Conservation (phyloP, 2,888 invertebrate species). For the Yponomeuta evonymella region DNA sequence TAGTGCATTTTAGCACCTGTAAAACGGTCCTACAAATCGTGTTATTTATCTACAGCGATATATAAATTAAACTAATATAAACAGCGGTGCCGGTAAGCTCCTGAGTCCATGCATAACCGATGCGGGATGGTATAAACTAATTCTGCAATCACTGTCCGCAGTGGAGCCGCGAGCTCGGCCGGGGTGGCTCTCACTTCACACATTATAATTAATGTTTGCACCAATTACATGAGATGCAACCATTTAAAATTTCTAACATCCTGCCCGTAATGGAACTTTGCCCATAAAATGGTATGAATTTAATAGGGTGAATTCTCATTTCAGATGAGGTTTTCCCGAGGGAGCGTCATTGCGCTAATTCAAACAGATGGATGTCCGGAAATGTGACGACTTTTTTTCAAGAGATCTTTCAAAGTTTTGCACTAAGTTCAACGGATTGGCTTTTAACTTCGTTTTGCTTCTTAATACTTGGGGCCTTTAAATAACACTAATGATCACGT, state of each 20-base stretch:
- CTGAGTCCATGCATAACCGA: neutral
- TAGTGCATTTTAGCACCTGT: too few species aligned
- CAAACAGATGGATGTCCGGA: conserved; percentile 2
- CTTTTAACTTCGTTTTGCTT: neutral
- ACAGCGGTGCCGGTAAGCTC: neutral
- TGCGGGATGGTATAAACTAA: neutral
- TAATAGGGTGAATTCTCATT: conserved; percentile 7
- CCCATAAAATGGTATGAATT: conserved; percentile 10
- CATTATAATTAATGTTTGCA: conserved; percentile 51
- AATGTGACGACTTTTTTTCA: neutral
- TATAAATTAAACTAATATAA: neutral
- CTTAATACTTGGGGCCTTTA: too few species aligned
- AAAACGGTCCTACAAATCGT: neutral
- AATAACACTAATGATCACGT: too few species aligned
- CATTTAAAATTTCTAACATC: conserved; percentile 14
- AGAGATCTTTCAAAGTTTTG: neutral
- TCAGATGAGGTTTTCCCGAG: conserved; percentile 12
- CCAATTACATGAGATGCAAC: conserved; percentile 40
- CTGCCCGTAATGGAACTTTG: conserved; percentile 12
- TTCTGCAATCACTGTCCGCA: conserved; percentile 11
- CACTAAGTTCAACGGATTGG: neutral
- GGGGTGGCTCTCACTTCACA: conserved; percentile 28
- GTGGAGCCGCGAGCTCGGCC: conserved; percentile 26
- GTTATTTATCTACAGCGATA: neutral
- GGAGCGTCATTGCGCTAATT: conserved; percentile 2